Percentiles rank a stretch among this genome's conserved stretches.
phyloP scores from a whole-genome alignment of 2,113 vertebrate species.

The Muntiacus reevesi region DNA sequence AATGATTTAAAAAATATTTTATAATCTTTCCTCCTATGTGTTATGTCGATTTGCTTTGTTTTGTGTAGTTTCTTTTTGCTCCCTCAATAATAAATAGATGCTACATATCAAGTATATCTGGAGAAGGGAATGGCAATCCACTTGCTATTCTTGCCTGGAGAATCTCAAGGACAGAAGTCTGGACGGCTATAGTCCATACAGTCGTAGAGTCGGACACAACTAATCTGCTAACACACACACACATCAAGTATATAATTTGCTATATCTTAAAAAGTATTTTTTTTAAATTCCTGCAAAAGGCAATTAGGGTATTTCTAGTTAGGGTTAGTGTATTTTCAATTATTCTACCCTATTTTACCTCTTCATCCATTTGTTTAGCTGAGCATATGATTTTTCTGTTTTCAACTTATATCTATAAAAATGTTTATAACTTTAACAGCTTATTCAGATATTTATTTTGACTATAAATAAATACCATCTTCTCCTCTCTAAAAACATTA shows the following conservation, averaged over 20 bases:
- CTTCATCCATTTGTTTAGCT: neutral
- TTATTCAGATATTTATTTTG: neutral
- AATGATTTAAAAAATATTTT: neutral
- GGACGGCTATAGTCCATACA: neutral
- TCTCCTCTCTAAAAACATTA: neutral
- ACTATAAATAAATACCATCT: neutral
- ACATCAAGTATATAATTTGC: neutral
- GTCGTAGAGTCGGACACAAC: neutral
- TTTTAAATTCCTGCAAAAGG: neutral
- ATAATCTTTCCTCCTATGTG: neutral
- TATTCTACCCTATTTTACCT: neutral
- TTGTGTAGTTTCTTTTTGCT: neutral
- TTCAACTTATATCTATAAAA: neutral
- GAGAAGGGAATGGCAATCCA: neutral
- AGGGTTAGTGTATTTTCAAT: neutral
- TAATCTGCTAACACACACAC: neutral
- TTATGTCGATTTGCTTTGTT: neutral
- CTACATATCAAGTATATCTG: neutral
- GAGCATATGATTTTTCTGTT: neutral
- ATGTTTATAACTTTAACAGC: neutral
- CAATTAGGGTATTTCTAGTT: neutral
- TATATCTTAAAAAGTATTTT: neutral
- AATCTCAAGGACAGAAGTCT: neutral
- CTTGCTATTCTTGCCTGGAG: neutral
- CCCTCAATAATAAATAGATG: neutral